These are phyloP conservation scores for Myocastor coypus DNA, from an alignment of 2,113 vertebrate genomes.

Conservation along the genomic window DNA sequence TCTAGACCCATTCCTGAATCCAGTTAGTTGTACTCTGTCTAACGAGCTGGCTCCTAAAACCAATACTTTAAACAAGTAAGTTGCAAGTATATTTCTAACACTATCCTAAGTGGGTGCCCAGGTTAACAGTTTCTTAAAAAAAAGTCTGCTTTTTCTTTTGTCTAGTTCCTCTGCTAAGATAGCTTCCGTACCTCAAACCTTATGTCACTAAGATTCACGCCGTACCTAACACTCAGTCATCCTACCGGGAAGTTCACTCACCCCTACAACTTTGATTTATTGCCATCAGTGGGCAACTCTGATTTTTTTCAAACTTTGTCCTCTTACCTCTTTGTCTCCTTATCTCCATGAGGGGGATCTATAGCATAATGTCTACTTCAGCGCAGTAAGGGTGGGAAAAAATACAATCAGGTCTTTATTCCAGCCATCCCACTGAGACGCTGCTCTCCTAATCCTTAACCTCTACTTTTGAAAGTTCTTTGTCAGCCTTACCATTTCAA, in stretches of 20 bases:
- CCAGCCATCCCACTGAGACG: neutral
- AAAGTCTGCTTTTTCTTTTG: neutral
- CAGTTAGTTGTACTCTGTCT: neutral
- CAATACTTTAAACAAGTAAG: neutral
- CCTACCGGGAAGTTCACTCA: neutral
- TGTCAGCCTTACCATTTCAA: neutral
- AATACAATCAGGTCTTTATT: neutral
- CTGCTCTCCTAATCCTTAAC: neutral
- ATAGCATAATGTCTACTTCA: neutral
- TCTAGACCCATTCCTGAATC: neutral
- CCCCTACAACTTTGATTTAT: neutral
- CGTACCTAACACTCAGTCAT: neutral
- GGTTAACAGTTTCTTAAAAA: neutral
- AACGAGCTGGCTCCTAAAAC: neutral
- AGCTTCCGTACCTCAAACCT: neutral
- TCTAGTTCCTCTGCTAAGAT: neutral
- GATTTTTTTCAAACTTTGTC: neutral
- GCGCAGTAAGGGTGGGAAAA: neutral
- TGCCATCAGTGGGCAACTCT: neutral
- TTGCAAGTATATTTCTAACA: neutral
- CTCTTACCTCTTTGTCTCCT: constrained; percentile 20
- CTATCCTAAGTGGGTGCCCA: neutral
- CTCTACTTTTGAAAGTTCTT: constrained; percentile 13
- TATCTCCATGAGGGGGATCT: neutral
- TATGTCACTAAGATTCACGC: neutral